Percentiles rank a stretch among this genome's conserved stretches.
Evolutionary conservation across 2,888 invertebrate species (phyloP).

Genomic region (Andrena trimmerana): DNA sequence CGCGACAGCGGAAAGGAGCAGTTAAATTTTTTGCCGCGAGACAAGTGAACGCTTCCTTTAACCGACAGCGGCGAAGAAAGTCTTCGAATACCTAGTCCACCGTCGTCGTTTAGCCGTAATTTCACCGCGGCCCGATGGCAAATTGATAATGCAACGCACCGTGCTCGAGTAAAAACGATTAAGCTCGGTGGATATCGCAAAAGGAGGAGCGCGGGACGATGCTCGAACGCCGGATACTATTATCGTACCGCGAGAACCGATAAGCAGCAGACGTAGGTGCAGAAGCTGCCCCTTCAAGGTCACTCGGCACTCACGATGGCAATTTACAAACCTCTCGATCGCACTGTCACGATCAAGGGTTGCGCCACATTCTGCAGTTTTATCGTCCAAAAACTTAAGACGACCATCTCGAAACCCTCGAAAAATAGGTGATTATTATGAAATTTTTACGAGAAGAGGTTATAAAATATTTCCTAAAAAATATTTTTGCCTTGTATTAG

Average conservation of each 20-base stretch:
- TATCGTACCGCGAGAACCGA: conserved; percentile 1
- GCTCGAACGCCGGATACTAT: conserved; percentile 24
- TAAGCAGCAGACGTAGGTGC: not conserved
- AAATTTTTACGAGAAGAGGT: too few species aligned
- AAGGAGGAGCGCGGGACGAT: not conserved
- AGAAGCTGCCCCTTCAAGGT: not conserved
- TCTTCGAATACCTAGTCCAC: not conserved
- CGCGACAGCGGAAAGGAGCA: not conserved
- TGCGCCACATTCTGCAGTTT: not conserved
- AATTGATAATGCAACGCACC: conserved; percentile 6
- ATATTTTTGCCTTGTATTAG: too few species aligned
- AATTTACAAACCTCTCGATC: not conserved
- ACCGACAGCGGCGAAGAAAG: not conserved
- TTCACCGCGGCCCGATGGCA: not conserved
- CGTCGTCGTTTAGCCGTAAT: conserved; percentile 10
- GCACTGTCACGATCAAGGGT: not conserved
- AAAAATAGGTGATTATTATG: too few species aligned
- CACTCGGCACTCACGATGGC: not conserved
- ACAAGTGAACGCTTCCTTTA: not conserved
- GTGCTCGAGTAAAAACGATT: conserved; percentile 7
- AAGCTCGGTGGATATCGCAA: not conserved
- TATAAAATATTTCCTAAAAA: too few species aligned
- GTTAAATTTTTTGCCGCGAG: not conserved
- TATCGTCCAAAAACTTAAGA: too few species aligned
- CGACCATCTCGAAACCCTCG: too few species aligned